Evolutionary conservation across 2,797 vertebrate genomes (phyloP).

Genomic region (Pseudochirops cupreus): DNA sequence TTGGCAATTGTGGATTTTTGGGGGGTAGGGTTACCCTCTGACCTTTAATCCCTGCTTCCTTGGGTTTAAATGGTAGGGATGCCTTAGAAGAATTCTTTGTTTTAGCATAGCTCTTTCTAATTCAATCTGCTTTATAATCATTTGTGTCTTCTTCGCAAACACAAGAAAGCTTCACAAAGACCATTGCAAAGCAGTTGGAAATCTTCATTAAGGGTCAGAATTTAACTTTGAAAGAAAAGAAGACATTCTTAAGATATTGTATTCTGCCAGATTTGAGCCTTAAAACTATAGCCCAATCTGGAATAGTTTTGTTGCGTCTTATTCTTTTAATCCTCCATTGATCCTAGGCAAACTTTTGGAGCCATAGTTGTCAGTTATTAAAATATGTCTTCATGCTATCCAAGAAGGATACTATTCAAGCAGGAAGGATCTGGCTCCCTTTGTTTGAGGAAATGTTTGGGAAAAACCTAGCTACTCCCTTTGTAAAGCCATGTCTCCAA

Average conservation of each 20-base stretch:
- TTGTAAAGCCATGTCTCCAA: not conserved
- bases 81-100: not conserved
- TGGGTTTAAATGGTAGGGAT: not conserved
- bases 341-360: not conserved
- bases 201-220: not conserved
- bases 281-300: not conserved
- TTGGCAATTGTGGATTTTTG: not conserved
- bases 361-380: not conserved
- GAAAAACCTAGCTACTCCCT: not conserved
- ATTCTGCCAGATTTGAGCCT: not conserved
- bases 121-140: not conserved
- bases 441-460: not conserved
- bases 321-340: not conserved
- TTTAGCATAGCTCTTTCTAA: not conserved
- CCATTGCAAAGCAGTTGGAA: not conserved
- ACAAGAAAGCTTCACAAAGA: not conserved
- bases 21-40: not conserved
- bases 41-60: not conserved
- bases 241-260: not conserved
- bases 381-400: not conserved
- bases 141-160: not conserved
- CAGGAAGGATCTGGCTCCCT: not conserved
- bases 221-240: not conserved
- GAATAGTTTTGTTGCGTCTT: not conserved
- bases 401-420: not conserved